These are phyloP conservation scores for Helarctos malayanus DNA, from an alignment of 2,797 vertebrate species.

Conservation along the genomic window DNA sequence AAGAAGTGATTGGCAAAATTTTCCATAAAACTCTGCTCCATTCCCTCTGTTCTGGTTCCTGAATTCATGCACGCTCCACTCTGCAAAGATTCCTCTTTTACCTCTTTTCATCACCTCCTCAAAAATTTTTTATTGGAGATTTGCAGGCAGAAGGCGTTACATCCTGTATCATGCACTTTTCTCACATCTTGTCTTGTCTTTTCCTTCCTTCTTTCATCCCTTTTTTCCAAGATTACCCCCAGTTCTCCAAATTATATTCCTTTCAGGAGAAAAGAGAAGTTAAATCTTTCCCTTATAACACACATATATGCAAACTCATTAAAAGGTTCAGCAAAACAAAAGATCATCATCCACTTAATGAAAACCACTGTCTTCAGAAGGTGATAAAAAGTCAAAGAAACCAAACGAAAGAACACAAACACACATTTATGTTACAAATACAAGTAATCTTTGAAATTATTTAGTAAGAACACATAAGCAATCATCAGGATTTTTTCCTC, in stretches of 20 bases:
- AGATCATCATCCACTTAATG: not conserved
- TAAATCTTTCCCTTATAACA: not conserved
- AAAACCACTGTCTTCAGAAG: not conserved
- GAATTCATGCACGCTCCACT: not conserved
- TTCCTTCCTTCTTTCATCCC: not conserved
- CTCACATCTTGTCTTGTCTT: not conserved
- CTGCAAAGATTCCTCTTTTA: not conserved
- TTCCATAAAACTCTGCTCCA: not conserved
- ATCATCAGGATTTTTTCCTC: not conserved
- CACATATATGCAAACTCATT: not conserved
- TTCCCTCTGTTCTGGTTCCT: not conserved
- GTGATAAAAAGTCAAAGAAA: not conserved
- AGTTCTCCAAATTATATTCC: not conserved
- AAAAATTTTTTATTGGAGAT: not conserved
- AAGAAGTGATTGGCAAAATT: not conserved
- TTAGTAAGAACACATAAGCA: not conserved
- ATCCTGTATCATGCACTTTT: not conserved
- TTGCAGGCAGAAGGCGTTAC: not conserved
- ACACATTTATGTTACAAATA: not conserved
- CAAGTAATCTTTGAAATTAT: not conserved
- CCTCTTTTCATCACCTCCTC: not conserved
- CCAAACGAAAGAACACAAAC: not conserved
- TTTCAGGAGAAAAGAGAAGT: conserved; percentile 35
- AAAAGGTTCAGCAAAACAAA: not conserved
- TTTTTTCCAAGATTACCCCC: not conserved